Evolutionary conservation across 2,888 invertebrate genomes (phyloP).

Genomic region (Lepidochrysops patricia): DNA sequence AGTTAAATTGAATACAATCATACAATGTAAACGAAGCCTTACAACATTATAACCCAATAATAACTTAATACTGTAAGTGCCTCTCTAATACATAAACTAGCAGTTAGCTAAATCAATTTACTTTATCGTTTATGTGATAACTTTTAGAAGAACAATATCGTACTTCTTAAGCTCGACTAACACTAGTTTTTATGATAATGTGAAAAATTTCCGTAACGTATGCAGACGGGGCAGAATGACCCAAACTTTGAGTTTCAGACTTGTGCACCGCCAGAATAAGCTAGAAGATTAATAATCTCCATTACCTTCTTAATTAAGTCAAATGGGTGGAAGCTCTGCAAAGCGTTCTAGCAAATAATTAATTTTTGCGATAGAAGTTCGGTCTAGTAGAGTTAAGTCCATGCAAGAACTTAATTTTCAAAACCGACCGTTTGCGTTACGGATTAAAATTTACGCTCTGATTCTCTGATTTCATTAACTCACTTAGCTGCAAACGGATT

Average conservation of each 20-base stretch:
- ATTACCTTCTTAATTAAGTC: constrained; percentile 62
- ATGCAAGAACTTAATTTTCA: background rate
- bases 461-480: background rate
- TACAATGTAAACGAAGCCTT: too few relatives aligned
- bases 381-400: constrained; percentile 11
- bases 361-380: constrained; percentile 41
- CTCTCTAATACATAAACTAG: background rate
- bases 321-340: constrained; percentile 56
- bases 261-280: constrained; percentile 28
- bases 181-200: constrained; percentile 1
- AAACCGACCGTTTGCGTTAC: background rate
- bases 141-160: background rate
- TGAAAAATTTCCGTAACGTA: constrained; percentile 11
- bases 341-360: constrained; percentile 47
- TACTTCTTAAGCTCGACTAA: background rate
- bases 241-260: constrained; percentile 28
- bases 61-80: background rate
- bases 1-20: too few relatives aligned
- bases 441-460: background rate
- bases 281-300: constrained; percentile 52
- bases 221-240: constrained; percentile 26
- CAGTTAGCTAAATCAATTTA: background rate
- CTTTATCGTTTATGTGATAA: background rate
- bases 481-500: background rate
- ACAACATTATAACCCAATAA: background rate